These are phyloP conservation scores for Microcebus griseorufus DNA, from an alignment of 2,113 vertebrate species.

Conservation along the genomic window DNA sequence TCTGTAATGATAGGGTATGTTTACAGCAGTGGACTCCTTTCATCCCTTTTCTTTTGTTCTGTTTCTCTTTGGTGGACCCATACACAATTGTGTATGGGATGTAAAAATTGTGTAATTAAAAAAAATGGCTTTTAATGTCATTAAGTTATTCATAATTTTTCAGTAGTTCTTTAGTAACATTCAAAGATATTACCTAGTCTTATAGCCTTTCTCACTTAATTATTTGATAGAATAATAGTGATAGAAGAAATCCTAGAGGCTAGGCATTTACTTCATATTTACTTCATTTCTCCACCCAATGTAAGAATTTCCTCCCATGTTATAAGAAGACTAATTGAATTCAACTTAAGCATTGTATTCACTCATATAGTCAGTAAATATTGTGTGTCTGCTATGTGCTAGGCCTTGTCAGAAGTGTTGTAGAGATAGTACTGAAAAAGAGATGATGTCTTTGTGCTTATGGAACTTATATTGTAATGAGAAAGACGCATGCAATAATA, in stretches of 20 bases:
- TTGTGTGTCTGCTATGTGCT: neutral
- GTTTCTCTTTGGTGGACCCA: neutral
- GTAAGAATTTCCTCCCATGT: slow-evolving; percentile 2
- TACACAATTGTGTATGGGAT: neutral
- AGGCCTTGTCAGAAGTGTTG: neutral
- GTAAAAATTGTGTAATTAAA: neutral
- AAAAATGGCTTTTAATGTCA: neutral
- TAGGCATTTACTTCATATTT: neutral
- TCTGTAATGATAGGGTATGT: neutral
- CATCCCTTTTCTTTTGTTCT: neutral
- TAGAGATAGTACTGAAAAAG: neutral
- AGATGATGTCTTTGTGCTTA: neutral
- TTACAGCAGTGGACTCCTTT: neutral
- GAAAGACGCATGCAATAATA: neutral
- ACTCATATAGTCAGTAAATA: neutral
- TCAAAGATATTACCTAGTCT: neutral
- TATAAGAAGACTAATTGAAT: neutral
- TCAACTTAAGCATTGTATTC: neutral
- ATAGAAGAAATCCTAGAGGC: neutral
- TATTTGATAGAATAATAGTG: neutral
- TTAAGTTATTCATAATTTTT: neutral
- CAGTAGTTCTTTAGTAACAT: neutral
- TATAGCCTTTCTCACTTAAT: neutral
- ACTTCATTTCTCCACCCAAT: neutral
- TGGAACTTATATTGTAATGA: neutral